A percentile compares a stretch with the other conserved stretches of the same genome.
Evolutionary conservation across 2,888 invertebrate genomes (phyloP).

Genomic region (Cephalotes varians): DNA sequence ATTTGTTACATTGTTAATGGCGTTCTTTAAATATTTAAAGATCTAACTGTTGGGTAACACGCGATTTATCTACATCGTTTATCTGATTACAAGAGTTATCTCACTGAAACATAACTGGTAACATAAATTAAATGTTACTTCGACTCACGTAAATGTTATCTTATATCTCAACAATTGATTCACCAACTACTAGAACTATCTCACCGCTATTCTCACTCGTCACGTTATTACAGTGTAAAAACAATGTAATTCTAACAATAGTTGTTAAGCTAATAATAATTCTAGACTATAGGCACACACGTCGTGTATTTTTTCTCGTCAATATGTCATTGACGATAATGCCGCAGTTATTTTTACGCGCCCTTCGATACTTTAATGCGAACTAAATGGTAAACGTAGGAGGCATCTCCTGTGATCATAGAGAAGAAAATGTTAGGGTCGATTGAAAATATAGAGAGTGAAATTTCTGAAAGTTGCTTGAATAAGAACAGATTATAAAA

Average conservation of each 20-base stretch:
- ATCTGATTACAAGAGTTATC: background rate
- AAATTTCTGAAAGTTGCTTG: background rate
- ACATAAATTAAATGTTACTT: background rate
- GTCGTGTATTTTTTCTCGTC: conserved; percentile 25
- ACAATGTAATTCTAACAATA: conserved; percentile 45
- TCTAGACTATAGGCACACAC: background rate
- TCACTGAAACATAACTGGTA: background rate
- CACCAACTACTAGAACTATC: background rate
- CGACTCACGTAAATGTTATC: conserved; percentile 26
- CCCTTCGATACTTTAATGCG: conserved; percentile 37
- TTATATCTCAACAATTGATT: conserved; percentile 4
- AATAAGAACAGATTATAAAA: background rate
- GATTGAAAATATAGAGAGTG: background rate
- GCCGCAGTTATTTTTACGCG: conserved; percentile 41
- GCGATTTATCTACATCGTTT: background rate
- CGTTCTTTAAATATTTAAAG: background rate
- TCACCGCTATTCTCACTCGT: background rate
- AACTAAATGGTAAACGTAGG: conserved; percentile 16
- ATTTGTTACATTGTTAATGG: background rate
- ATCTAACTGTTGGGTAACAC: background rate
- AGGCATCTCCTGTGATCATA: background rate
- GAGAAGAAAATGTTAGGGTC: background rate
- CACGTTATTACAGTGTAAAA: conserved; percentile 13
- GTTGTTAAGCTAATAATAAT: conserved; percentile 42
- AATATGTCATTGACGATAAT: conserved; percentile 49